Evolutionary conservation across 2,797 vertebrate genomes (phyloP).

Genomic region (Lates japonicus): DNA sequence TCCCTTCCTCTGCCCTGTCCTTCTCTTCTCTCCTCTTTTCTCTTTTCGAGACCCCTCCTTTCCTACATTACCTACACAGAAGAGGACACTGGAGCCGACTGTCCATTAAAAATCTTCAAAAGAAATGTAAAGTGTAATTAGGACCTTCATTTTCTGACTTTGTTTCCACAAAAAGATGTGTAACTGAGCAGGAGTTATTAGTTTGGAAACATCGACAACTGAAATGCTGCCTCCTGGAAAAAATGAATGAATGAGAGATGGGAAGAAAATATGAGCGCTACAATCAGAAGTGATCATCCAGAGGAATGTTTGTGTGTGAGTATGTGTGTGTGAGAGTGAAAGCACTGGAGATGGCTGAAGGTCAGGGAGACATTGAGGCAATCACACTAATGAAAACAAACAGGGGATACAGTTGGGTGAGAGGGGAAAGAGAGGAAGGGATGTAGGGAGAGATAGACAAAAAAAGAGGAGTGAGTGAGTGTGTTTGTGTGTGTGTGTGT

Average conservation of each 20-base stretch:
- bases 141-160: conserved; percentile 3
- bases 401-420: conserved; percentile 77
- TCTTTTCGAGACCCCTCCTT: background rate
- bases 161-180: background rate
- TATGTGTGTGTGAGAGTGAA: conserved; percentile 28
- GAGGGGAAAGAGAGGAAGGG: conserved; percentile 51
- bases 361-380: conserved; percentile 86
- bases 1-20: conserved; percentile 60
- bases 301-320: conserved; percentile 59
- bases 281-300: conserved; percentile 75
- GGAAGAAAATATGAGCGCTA: conserved; percentile 63
- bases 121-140: conserved; percentile 46
- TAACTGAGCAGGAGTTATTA: conserved; percentile 5
- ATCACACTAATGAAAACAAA: conserved; percentile 91
- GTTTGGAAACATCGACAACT: conserved; percentile 29
- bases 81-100: conserved; percentile 17
- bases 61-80: conserved; percentile 7
- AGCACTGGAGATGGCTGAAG: conserved; percentile 82
- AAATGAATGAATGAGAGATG: conserved; percentile 41
- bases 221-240: conserved; percentile 9
- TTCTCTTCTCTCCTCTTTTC: conserved; percentile 25
- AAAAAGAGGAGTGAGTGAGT: conserved; percentile 33
- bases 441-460: conserved; percentile 35
- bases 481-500: conserved; percentile 25
- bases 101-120: conserved; percentile 48